phyloP scores from a whole-genome alignment of 2,888 invertebrate genomes.

The Hyalella azteca region DNA sequence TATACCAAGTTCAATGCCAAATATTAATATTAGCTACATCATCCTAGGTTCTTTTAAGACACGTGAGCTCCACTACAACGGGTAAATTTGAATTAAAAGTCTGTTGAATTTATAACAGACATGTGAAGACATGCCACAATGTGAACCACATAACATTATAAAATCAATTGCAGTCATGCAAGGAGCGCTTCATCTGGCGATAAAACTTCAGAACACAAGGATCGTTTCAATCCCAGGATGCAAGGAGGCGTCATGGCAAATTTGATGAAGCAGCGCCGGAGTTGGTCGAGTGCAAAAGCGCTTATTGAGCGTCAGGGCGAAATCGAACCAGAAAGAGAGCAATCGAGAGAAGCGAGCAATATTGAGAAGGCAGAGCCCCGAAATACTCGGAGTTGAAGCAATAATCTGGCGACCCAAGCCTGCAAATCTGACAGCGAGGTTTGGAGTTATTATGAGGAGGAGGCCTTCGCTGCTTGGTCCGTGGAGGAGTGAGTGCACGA shows the following conservation, averaged over 20 bases:
- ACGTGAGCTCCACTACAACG: too few relatives aligned
- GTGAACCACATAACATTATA: too few relatives aligned
- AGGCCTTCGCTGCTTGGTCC: background rate
- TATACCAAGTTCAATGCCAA: too few relatives aligned
- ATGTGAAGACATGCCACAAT: too few relatives aligned
- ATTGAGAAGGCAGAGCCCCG: constrained; percentile 24
- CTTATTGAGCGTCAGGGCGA: constrained; percentile 12
- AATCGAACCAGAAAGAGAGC: constrained; percentile 33
- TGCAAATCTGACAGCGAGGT: constrained; percentile 36
- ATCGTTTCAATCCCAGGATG: too few relatives aligned
- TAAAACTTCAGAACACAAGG: too few relatives aligned
- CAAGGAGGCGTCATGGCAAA: background rate
- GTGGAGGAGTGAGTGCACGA: background rate
- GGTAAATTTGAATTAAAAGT: too few relatives aligned
- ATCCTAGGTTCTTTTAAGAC: too few relatives aligned
- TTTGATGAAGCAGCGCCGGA: background rate
- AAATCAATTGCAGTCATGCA: too few relatives aligned
- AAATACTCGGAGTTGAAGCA: constrained; percentile 36
- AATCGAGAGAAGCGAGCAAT: constrained; percentile 31
- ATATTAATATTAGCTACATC: too few relatives aligned
- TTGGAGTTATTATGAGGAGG: constrained; percentile 26
- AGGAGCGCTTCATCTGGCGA: too few relatives aligned
- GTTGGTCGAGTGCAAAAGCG: constrained; percentile 21
- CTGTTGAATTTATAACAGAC: too few relatives aligned
- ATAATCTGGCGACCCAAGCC: constrained; percentile 36